These are phyloP conservation scores for Sebastes variabilis DNA, from an alignment of 2,797 vertebrate species.

Conservation along the genomic window DNA sequence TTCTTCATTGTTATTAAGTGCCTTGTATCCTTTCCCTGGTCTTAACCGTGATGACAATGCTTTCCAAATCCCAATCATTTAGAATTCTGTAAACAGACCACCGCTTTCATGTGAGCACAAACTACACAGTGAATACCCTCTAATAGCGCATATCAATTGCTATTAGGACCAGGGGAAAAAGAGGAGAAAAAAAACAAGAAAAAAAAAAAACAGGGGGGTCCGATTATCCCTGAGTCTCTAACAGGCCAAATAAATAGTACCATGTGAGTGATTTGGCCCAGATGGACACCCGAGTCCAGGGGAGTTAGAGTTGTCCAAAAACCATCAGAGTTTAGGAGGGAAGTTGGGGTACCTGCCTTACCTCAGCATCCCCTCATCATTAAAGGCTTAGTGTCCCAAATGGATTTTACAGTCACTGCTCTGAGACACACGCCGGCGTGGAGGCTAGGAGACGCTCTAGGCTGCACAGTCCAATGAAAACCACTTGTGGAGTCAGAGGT, in stretches of 20 bases:
- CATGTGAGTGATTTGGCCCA: slow-evolving; percentile 79
- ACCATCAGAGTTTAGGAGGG: slow-evolving; percentile 61
- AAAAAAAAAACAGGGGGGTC: slow-evolving; percentile 31
- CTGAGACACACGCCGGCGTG: slow-evolving; percentile 36
- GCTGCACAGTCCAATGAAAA: slow-evolving; percentile 63
- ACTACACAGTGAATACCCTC: slow-evolving; percentile 77
- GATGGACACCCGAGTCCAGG: slow-evolving; percentile 67
- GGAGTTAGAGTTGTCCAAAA: slow-evolving; percentile 70
- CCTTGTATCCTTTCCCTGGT: slow-evolving; percentile 63
- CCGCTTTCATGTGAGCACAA: slow-evolving; percentile 74
- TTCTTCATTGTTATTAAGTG: slow-evolving; percentile 73
- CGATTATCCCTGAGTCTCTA: slow-evolving; percentile 76
- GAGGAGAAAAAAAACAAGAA: background rate
- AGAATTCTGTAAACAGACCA: slow-evolving; percentile 77
- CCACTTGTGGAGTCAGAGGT: slow-evolving; percentile 50
- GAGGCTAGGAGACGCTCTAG: slow-evolving; percentile 42
- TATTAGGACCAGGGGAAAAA: slow-evolving; percentile 66
- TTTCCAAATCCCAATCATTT: slow-evolving; percentile 80
- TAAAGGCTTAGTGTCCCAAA: slow-evolving; percentile 78
- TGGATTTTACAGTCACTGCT: slow-evolving; percentile 76
- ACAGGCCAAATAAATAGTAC: slow-evolving; percentile 81
- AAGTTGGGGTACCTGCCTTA: slow-evolving; percentile 74
- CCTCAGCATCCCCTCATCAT: slow-evolving; percentile 75
- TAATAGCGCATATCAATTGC: slow-evolving; percentile 82
- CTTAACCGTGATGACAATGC: slow-evolving; percentile 75